These are phyloP conservation scores for Eupithecia insigniata DNA, from an alignment of 2,888 invertebrate genomes.

Conservation along the genomic window DNA sequence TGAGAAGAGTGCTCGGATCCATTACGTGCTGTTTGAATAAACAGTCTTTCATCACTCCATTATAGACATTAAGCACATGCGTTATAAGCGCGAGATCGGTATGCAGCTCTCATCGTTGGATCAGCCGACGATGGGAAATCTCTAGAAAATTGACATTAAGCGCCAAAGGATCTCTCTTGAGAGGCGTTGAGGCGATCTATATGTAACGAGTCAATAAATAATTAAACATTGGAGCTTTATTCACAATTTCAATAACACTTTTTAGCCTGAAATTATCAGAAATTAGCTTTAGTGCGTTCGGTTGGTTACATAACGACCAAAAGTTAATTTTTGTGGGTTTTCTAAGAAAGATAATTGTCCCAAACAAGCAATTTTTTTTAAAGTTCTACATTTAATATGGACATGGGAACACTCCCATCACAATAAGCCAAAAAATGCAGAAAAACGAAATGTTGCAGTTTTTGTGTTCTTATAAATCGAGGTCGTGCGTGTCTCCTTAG, in stretches of 20 bases:
- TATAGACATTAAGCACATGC: constrained; percentile 56
- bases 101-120: constrained; percentile 53
- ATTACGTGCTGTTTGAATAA: constrained; percentile 73
- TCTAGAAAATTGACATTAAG: constrained; percentile 77
- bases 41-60: constrained; percentile 61
- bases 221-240: constrained; percentile 60
- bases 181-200: constrained; percentile 62
- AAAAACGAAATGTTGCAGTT: too few species aligned
- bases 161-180: constrained; percentile 69
- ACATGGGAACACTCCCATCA: too few species aligned
- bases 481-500: too few species aligned
- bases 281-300: too few species aligned
- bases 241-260: constrained; percentile 48
- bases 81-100: constrained; percentile 55
- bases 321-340: too few species aligned
- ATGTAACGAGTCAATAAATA: constrained; percentile 64
- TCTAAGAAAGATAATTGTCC: too few species aligned
- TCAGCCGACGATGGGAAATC: constrained; percentile 64
- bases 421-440: too few species aligned
- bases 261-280: too few species aligned
- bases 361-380: too few species aligned
- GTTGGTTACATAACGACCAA: too few species aligned
- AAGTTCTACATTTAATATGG: too few species aligned
- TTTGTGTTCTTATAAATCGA: too few species aligned
- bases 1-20: constrained; percentile 76